Conservation (phyloP, 2,888 invertebrate genomes). For the Andrena haemorrhoa region DNA sequence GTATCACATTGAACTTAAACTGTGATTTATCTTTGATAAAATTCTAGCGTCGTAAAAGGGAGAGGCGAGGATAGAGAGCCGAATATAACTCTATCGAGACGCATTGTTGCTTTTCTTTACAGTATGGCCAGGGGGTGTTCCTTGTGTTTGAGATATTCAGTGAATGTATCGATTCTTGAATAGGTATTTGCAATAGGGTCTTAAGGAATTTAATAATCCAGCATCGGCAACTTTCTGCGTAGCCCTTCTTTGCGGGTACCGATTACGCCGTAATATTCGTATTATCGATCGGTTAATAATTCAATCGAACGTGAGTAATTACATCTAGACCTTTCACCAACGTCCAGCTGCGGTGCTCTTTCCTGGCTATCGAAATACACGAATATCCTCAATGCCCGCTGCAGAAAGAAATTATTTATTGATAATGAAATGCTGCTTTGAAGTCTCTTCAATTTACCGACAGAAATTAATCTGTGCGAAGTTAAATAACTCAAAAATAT, state of each 20-base stretch:
- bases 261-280: conserved; percentile 68
- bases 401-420: conserved; percentile 22
- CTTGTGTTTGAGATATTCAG: conserved; percentile 83
- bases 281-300: conserved; percentile 79
- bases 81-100: conserved; percentile 28
- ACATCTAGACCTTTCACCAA: conserved; percentile 50
- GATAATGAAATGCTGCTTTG: conserved; percentile 5
- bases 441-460: conserved; percentile 4
- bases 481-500: conserved; percentile 19
- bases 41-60: background rate
- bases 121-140: conserved; percentile 63
- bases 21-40: conserved; percentile 27
- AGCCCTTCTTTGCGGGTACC: conserved; percentile 75
- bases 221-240: conserved; percentile 81
- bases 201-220: conserved; percentile 84
- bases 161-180: conserved; percentile 84
- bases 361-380: conserved; percentile 23
- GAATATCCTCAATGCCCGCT: conserved; percentile 23
- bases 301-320: conserved; percentile 77
- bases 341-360: conserved; percentile 10
- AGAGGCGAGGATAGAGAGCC: conserved; percentile 18
- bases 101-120: conserved; percentile 45
- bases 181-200: conserved; percentile 83
- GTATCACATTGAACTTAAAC: conserved; percentile 3
- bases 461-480: background rate